phyloP scores from a whole-genome alignment of 2,797 vertebrate species.

The Arrhamphus sclerolepis region DNA sequence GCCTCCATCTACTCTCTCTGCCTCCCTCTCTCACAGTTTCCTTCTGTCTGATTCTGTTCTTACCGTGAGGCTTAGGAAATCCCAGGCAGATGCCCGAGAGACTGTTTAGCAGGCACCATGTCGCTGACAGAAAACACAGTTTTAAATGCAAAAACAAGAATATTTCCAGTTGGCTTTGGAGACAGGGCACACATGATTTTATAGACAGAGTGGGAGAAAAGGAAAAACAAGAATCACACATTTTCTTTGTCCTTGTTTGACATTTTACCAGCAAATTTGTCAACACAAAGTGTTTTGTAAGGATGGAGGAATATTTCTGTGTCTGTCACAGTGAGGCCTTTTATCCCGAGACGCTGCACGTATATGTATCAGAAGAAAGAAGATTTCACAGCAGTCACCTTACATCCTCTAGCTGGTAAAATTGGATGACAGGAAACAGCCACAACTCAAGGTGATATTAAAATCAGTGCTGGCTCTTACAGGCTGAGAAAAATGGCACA shows the following conservation, averaged over 20 bases:
- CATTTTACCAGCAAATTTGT: slow-evolving; percentile 58
- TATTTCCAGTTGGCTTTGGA: slow-evolving; percentile 41
- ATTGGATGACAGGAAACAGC: no score
- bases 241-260: slow-evolving; percentile 50
- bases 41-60: slow-evolving; percentile 27
- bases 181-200: slow-evolving; percentile 40
- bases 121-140: slow-evolving; percentile 60
- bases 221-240: slow-evolving; percentile 4
- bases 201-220: slow-evolving; percentile 14
- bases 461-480: no score
- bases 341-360: slow-evolving; percentile 10
- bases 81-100: slow-evolving; percentile 54
- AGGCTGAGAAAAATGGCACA: no score
- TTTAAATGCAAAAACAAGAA: slow-evolving; percentile 55
- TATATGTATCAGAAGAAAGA: no score
- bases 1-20: slow-evolving; percentile 31
- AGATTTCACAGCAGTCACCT: no score
- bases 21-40: slow-evolving; percentile 12
- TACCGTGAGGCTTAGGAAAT: slow-evolving; percentile 34
- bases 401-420: no score
- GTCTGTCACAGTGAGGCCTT: slow-evolving; percentile 25
- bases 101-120: slow-evolving; percentile 35
- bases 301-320: slow-evolving; percentile 40
- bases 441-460: no score
- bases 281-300: slow-evolving; percentile 46